Base-by-base conservation (phyloP, 2,113 vertebrate species). In the Centropus unirufus region DNA sequence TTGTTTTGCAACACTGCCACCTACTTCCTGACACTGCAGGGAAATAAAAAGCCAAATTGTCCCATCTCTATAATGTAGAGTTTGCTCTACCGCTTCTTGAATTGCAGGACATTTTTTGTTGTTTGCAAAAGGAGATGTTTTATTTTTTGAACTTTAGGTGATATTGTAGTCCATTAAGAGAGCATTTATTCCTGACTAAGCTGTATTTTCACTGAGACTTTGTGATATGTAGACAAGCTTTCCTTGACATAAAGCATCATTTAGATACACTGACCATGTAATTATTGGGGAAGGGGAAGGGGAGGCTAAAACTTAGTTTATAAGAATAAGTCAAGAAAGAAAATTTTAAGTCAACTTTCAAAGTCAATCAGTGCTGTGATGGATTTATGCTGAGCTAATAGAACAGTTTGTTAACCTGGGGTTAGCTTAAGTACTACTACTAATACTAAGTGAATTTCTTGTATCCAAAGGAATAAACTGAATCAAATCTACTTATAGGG, bases 221-320 rank as follows among this genome's bases (percentile, higher is more conserved):
- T 88, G 64, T 92, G 90, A 96, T 94, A 46, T 32, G 92, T 76
- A 93, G 80, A 91, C 75, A 97, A 95, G 72, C 75, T 95, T 96
- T 86, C 78, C 82, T 89, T 91, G 83, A 90, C 69, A 76, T 57
- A 68, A 51, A 19, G 18, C 39, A 39, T 95, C 58, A 96, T 94
- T 95, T 96, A 97, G 59, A 73, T 49, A 91, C 51, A 36, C 3
- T 66, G 57, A 70, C 21, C 82, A 21, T 59, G 40, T 47, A 83
- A 62, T 36, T 62, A 5, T 32, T 61, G 3, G 20, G 69, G 36
- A 6, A 4, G 69, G 3, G 19, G 69, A n/a, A 6, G 4, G 69
- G 87, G 91, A 94, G 74, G 72, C 30, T 91, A 89, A 77, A 73
- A 76, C n/a, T 61, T 72, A 89, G 36, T 91, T 95, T 91, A 88